phyloP scores from a whole-genome alignment of 2,113 vertebrate genomes.

The Xenotilapia flavipinnis region DNA sequence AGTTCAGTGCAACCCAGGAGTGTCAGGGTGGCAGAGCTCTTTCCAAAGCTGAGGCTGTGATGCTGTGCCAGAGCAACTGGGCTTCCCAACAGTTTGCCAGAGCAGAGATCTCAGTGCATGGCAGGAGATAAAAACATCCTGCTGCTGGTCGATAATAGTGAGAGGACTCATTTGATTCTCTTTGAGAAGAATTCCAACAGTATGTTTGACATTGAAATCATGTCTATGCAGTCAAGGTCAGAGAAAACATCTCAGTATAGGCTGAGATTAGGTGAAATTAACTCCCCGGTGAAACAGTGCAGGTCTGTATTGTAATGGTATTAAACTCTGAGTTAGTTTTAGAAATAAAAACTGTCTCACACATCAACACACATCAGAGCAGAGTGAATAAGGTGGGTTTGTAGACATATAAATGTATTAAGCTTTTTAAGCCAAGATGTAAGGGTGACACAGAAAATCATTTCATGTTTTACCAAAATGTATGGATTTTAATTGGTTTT shows the following conservation, averaged over 20 bases:
- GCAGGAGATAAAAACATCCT: slow-evolving; percentile 65
- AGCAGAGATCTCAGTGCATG: slow-evolving; percentile 34
- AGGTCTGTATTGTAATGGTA: neutral
- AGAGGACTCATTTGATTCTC: slow-evolving; percentile 26
- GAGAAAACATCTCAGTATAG: neutral
- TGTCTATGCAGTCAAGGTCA: neutral
- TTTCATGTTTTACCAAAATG: neutral
- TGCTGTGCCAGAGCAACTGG: slow-evolving; percentile 62
- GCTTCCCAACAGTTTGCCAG: slow-evolving; percentile 48
- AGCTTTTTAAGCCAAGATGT: neutral
- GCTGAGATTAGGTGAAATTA: neutral
- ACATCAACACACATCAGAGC: neutral
- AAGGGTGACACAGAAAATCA: neutral
- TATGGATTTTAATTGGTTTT: neutral
- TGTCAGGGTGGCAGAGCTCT: slow-evolving; percentile 16
- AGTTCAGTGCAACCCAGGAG: slow-evolving; percentile 69
- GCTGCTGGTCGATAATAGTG: slow-evolving; percentile 58
- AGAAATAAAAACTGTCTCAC: neutral
- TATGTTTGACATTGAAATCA: neutral
- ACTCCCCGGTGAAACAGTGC: neutral
- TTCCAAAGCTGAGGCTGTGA: slow-evolving; percentile 62
- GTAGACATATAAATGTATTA: neutral
- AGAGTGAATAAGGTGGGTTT: neutral
- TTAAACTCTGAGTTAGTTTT: neutral
- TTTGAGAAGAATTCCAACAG: neutral